Evolutionary conservation across 2,797 vertebrate species (phyloP).

Genomic region (Graptemys geographica): DNA sequence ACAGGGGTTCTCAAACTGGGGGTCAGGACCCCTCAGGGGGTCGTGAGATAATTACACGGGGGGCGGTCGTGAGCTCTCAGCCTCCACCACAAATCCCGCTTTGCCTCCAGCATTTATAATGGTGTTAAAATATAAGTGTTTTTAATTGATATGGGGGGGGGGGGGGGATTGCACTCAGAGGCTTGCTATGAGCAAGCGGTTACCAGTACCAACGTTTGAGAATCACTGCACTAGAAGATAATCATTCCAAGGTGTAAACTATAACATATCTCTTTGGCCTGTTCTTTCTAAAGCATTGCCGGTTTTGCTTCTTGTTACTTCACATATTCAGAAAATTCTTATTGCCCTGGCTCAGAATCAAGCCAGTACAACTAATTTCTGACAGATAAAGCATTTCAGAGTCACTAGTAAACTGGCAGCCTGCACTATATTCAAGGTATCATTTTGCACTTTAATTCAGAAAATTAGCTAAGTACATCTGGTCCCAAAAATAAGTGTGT

Average conservation of each 20-base stretch:
- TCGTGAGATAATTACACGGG: no score
- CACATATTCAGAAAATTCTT: neutral
- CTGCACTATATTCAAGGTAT: neutral
- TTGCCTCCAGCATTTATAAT: no score
- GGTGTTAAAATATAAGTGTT: no score
- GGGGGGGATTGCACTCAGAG: no score
- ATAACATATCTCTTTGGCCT: neutral
- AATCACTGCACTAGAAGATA: neutral
- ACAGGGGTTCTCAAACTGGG: no score
- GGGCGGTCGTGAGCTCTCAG: no score
- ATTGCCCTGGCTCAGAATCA: neutral
- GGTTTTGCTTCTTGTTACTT: neutral
- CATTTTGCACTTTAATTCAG: neutral
- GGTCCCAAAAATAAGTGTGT: neutral
- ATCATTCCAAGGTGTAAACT: slow-evolving; percentile 11
- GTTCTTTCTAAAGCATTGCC: neutral
- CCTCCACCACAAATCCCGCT: no score
- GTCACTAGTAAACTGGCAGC: neutral
- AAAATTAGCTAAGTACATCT: slow-evolving; percentile 22
- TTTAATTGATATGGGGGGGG: no score
- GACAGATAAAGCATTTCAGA: neutral
- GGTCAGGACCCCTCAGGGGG: no score
- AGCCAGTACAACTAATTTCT: neutral
- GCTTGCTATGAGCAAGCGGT: no score
- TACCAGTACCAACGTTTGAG: no score